phyloP scores from a whole-genome alignment of 2,797 vertebrate genomes.

The Cirrhinus molitorella region DNA sequence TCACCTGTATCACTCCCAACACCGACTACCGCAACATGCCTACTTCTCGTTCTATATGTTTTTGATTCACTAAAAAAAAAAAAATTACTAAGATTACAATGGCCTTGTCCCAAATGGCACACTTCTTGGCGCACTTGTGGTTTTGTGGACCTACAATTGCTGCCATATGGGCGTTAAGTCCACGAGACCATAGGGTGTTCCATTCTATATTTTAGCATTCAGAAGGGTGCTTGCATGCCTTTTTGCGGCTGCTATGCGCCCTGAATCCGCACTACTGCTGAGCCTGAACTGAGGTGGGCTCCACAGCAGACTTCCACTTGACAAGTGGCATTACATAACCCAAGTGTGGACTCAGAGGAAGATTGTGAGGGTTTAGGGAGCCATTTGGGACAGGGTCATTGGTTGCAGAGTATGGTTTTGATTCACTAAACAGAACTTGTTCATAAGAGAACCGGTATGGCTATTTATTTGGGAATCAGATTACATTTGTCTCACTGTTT shows the following conservation, averaged over 20 bases:
- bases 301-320: background rate
- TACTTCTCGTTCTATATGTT: background rate
- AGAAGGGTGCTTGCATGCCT: background rate
- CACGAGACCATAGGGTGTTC: background rate
- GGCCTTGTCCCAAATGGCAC: background rate
- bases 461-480: background rate
- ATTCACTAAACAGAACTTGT: background rate
- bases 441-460: background rate
- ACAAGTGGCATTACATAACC: background rate
- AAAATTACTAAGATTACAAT: background rate
- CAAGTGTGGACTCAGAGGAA: background rate
- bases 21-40: too few relatives aligned
- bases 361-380: background rate
- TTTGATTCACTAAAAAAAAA: slow-evolving; percentile 3
- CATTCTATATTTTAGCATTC: background rate
- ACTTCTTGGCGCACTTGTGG: background rate
- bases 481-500: background rate
- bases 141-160: too few relatives aligned
- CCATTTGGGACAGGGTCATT: background rate
- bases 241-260: background rate
- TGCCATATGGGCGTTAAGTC: background rate
- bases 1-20: too few relatives aligned
- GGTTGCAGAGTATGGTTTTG: background rate
- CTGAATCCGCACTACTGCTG: background rate
- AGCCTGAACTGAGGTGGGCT: background rate